Percentiles rank a stretch among this genome's conserved stretches.
These are phyloP conservation scores for Achroia grisella DNA, from an alignment of 1,140 invertebrate species.

Conservation along the genomic window DNA sequence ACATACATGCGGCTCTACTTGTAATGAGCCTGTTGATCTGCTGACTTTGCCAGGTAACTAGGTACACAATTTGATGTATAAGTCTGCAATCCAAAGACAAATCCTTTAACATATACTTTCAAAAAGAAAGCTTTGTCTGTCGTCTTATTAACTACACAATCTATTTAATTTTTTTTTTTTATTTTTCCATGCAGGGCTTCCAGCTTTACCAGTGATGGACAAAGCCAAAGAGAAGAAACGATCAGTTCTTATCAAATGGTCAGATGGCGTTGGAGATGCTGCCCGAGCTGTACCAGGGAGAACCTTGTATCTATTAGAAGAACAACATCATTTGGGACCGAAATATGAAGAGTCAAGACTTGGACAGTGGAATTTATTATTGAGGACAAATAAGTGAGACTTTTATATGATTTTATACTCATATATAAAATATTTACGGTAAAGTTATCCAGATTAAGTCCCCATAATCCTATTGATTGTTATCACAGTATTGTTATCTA, in stretches of 20 bases:
- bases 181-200: conserved; percentile 36
- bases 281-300: conserved; percentile 53
- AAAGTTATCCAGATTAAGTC: too few species aligned
- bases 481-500: too few species aligned
- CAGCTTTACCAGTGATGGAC: conserved; percentile 45
- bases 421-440: too few species aligned
- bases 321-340: conserved; percentile 57
- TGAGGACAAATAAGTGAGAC: conserved; percentile 63
- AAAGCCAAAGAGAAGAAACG: conserved; percentile 52
- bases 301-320: conserved; percentile 50
- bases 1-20: conserved; percentile 78
- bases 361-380: conserved; percentile 52
- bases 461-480: too few species aligned
- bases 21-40: conserved; percentile 75
- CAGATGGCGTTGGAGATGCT: conserved; percentile 54
- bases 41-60: conserved; percentile 64
- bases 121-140: too few species aligned
- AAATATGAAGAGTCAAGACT: conserved; percentile 59
- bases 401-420: too few species aligned
- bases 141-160: not conserved
- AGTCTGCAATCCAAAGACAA: too few species aligned
- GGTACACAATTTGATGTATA: too few species aligned
- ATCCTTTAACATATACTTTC: too few species aligned
- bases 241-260: conserved; percentile 47
- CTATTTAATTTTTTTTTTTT: not conserved